Evolutionary conservation across 2,113 vertebrate species (phyloP).

Genomic region (Fregata magnificens): DNA sequence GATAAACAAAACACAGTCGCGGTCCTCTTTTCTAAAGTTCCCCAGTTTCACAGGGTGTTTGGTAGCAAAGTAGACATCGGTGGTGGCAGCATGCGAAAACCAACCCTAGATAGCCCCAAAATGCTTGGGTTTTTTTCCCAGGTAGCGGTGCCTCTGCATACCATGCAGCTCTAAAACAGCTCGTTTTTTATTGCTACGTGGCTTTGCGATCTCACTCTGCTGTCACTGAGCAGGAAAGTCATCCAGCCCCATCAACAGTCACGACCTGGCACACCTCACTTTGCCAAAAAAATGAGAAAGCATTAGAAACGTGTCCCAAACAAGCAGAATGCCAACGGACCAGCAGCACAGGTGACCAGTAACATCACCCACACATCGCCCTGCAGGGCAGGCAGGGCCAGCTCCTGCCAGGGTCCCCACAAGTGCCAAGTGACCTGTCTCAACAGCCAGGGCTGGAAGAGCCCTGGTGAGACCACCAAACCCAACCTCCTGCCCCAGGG

Average conservation of each 20-base stretch:
- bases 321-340: background rate
- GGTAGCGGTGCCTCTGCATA: background rate
- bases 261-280: background rate
- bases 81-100: background rate
- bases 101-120: background rate
- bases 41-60: background rate
- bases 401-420: background rate
- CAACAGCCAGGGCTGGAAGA: background rate
- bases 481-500: background rate
- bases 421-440: background rate
- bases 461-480: background rate
- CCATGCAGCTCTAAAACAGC: background rate
- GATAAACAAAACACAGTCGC: background rate
- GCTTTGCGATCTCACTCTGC: background rate
- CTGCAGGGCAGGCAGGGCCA: background rate
- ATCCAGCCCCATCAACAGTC: background rate
- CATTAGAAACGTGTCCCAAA: background rate
- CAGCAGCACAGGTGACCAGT: background rate
- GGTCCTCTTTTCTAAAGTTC: background rate
- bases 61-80: background rate
- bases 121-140: background rate
- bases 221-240: background rate
- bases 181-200: background rate
- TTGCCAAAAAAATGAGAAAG: background rate
- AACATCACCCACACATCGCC: background rate